A percentile compares a stretch with the other conserved stretches of the same genome.
phyloP scores from a whole-genome alignment of 1,140 invertebrate species.

The Caenorhabditis brenneri region DNA sequence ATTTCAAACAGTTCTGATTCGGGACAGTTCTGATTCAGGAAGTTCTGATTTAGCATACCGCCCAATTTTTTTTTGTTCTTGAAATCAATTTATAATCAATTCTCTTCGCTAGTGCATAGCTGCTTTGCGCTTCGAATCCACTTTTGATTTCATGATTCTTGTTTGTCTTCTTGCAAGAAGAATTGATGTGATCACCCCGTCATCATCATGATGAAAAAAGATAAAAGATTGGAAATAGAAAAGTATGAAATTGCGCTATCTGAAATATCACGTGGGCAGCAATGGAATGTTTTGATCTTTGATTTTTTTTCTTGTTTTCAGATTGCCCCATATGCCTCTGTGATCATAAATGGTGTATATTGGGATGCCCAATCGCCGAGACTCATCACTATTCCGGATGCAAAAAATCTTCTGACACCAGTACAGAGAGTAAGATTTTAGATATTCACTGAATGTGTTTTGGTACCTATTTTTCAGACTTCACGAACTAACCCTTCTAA shows the following conservation, averaged over 20 bases:
- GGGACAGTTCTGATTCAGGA: too few relatives aligned
- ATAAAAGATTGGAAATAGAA: neutral
- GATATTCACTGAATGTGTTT: neutral
- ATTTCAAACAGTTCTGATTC: too few relatives aligned
- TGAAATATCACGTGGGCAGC: neutral
- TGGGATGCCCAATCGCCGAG: slow-evolving; percentile 96
- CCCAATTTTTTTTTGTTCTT: neutral
- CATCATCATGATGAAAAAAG: neutral
- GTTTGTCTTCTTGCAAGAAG: neutral
- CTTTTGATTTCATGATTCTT: neutral
- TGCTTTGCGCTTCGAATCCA: neutral
- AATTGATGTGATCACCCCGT: slow-evolving; percentile 1
- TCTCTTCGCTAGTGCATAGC: neutral
- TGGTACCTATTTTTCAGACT: neutral
- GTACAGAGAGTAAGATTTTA: slow-evolving; percentile 56
- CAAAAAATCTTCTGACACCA: slow-evolving; percentile 82
- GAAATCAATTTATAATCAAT: neutral
- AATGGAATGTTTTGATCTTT: neutral
- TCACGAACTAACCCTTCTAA: neutral
- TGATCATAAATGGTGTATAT: slow-evolving; percentile 97
- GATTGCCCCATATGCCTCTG: slow-evolving; percentile 95
- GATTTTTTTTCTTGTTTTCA: slow-evolving; percentile 70
- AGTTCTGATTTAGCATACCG: too few relatives aligned
- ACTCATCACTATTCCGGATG: slow-evolving; percentile 93
- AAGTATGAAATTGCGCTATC: neutral